Base-by-base conservation (phyloP, 2,888 invertebrate genomes). In the Temnothorax unifasciatus region DNA sequence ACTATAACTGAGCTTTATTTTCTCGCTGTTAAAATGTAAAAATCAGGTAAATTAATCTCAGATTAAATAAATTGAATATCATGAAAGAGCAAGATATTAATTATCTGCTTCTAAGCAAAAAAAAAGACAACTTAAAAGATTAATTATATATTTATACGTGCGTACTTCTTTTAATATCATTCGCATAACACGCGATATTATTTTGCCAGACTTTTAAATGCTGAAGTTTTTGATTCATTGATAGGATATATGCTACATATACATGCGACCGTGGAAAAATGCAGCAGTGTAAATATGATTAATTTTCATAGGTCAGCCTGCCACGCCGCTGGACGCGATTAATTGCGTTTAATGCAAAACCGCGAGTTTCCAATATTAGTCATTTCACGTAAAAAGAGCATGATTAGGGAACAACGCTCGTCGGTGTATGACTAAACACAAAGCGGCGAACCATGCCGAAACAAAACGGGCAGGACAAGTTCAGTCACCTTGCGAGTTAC, bases 401-500 rank as follows among this genome's bases (percentile, higher is more conserved):
- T 25, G 21, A 82, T 82, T 82, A 54, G 18, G 3, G 50, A 57
- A 63, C 73, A 85, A 71, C 13, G 25, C 61, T 11, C 5, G 34
- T 34, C 61, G 68, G 21, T 25, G n/a, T 15, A 44, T 9, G 21
- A 25, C 29, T 25, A 63, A 25, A 61, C 85, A 66, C 18, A 83
- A 84, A 85, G 73, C 71, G 76, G 57, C 47, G 66, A 82, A 81
- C 74, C 68, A 34, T 73, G 57, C 59, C 63, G 83, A 73, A 77
- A 85, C 34, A 68, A 84, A 52, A 86, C 74, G 74, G 82, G 47
- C 79, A 66, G 69, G 50, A 81, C 71, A 86, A 87, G 91, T 89
- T 89, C 88, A 92, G 74, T 89, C 86, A 92, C 91, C 90, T 90
- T 87, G 69, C 74, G 38, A 15, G 79, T 79, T 87, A 86, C 85